Evolutionary conservation across 2,113 vertebrate genomes (phyloP), one percentile per base, ranked within the genome.

Genomic region (Oenanthe oenanthe): DNA sequence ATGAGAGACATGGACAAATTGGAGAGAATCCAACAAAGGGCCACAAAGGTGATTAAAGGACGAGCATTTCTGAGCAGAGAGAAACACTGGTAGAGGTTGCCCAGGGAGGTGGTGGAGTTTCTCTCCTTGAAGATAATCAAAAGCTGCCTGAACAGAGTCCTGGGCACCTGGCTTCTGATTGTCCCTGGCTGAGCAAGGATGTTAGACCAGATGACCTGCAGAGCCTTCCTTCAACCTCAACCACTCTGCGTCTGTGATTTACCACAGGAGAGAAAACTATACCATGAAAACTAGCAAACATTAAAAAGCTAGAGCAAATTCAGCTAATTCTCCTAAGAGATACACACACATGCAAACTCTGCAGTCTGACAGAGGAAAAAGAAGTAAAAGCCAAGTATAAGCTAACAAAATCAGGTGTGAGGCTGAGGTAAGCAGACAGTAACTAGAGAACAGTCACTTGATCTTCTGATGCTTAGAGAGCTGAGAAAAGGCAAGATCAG

Each of bases 161-260:
- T 53, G 45, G 9, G 15, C 45, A 78, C n/a, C 3, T 0, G 0
- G 22, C 29, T 61, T 17, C 36, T 26, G 51, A 25, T 10, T 50
- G 28, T 54, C 29, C 36, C 51, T 51, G n/a, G 45, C 16, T 89
- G 40, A 65, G 56, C 36, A 83, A 28, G 12, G 18, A 22, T 3
- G 12, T 16, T 78, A 60, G 71, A 74, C 19, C 45, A 70, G 22
- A 51, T 56, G 51, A 56, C 4, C 17, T 75, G 70, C 70, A 82
- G 70, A 54, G 29, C 47, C 9, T 24, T 24, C 40, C 58, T 70
- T 61, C 38, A 75, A 58, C 67, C 24, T 83, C 53, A 75, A 61
- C 51, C 16, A 51, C 61, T 71, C 71, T 22, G 10, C 58, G 72
- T 67, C 50, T 67, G 34, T n/a, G 42, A 60, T 79, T 81, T 29